Conservation (phyloP, 2,888 invertebrate genomes). For the Schrankia costaestrigalis region DNA sequence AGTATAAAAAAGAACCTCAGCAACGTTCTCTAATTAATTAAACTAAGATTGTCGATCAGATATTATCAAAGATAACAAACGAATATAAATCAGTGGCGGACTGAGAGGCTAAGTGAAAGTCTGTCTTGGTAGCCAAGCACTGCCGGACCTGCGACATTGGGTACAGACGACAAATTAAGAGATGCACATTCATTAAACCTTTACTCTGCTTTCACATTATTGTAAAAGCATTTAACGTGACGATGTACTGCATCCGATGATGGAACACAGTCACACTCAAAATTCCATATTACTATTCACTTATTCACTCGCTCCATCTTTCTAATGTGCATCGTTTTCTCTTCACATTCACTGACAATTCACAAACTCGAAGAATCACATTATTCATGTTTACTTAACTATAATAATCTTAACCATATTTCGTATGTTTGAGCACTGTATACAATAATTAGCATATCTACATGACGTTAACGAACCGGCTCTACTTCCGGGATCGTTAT, state of each 20-base stretch:
- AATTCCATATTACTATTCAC: constrained; percentile 20
- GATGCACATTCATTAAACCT: constrained; percentile 51
- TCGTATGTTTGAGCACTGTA: constrained; percentile 56
- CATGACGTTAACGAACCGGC: constrained; percentile 74
- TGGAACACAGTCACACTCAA: constrained; percentile 27
- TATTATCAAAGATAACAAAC: constrained; percentile 56
- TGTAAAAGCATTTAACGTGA: constrained; percentile 36
- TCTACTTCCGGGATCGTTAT: constrained; percentile 77
- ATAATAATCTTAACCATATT: constrained; percentile 27
- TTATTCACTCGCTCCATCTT: constrained; percentile 9
- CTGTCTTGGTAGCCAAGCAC: constrained; percentile 44
- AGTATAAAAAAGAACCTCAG: too few relatives aligned
- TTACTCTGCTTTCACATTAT: constrained; percentile 53
- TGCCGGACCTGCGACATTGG: constrained; percentile 55
- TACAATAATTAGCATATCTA: constrained; percentile 70
- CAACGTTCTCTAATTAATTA: constrained; percentile 31
- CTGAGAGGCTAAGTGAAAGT: constrained; percentile 66
- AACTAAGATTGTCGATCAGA: constrained; percentile 60
- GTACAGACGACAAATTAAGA: constrained; percentile 47
- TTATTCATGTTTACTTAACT: constrained; percentile 11
- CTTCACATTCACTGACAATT: constrained; percentile 14
- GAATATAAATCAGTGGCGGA: constrained; percentile 58
- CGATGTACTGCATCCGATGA: constrained; percentile 19
- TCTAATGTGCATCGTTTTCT: constrained; percentile 17
- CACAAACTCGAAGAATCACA: constrained; percentile 4